Evolutionary conservation across 2,797 vertebrate species (phyloP).

Genomic region (Anableps anableps): DNA sequence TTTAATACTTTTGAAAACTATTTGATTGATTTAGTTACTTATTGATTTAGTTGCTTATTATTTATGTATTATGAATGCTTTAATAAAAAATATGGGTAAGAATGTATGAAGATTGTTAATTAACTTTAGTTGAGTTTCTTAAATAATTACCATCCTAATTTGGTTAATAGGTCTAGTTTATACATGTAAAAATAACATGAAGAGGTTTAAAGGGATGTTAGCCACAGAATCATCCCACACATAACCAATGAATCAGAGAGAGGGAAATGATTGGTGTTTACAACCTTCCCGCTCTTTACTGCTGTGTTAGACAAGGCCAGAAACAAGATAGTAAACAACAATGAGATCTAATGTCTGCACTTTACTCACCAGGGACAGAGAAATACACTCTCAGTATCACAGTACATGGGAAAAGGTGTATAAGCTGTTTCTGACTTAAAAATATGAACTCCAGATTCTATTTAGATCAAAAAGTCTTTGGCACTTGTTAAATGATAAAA

Average conservation of each 20-base stretch:
- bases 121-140: background rate
- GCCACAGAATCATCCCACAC: background rate
- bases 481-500: constrained; percentile 26
- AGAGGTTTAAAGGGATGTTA: background rate
- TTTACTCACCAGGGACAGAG: background rate
- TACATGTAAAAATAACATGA: background rate
- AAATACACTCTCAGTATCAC: background rate
- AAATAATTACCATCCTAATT: background rate
- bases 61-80: background rate
- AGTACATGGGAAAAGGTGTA: background rate
- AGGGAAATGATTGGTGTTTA: background rate
- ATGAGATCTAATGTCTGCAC: background rate
- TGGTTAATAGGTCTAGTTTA: background rate
- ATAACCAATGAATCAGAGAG: background rate
- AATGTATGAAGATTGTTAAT: background rate
- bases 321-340: constrained; percentile 9
- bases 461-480: constrained; percentile 18
- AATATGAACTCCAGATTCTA: background rate
- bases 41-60: too few relatives aligned
- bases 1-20: too few relatives aligned
- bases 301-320: constrained; percentile 5
- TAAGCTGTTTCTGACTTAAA: background rate
- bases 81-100: background rate
- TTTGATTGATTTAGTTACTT: too few relatives aligned
- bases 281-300: constrained; percentile 3